Evolutionary conservation across 1,140 invertebrate genomes (phyloP).

Genomic region (Caenorhabditis inopinata): DNA sequence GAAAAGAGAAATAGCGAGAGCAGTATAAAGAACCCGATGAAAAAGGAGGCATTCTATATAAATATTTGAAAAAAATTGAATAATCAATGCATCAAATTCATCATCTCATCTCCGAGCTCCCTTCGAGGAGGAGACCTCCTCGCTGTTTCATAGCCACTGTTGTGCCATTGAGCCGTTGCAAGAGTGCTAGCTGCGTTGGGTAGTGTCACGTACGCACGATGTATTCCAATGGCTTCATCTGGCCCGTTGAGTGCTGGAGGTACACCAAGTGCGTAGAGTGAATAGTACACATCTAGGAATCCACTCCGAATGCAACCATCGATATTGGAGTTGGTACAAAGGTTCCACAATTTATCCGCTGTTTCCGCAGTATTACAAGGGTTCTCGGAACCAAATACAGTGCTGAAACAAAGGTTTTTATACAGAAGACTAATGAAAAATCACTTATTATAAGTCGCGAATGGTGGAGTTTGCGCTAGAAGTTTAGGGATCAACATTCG

Average conservation of each 20-base stretch:
- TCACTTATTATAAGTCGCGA: conserved; percentile 33
- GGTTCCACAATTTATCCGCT: conserved; percentile 28
- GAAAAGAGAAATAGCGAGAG: too few relatives aligned
- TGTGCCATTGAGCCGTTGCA: not conserved
- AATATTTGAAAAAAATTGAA: not conserved
- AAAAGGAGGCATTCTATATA: not conserved
- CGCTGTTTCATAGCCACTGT: not conserved
- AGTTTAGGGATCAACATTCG: conserved; percentile 11
- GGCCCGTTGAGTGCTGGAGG: not conserved
- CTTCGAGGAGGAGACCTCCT: not conserved
- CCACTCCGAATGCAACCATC: not conserved
- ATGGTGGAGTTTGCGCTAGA: conserved; percentile 25
- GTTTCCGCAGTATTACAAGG: conserved; percentile 2
- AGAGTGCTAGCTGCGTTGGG: not conserved
- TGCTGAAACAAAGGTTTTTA: too few relatives aligned
- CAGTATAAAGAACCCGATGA: too few relatives aligned
- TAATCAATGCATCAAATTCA: not conserved
- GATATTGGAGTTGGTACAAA: not conserved
- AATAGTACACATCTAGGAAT: conserved; percentile 36
- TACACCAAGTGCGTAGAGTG: conserved; percentile 23
- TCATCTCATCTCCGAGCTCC: not conserved
- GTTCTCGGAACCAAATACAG: not conserved
- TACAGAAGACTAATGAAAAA: too few relatives aligned
- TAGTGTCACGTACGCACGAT: not conserved
- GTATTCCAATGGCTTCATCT: not conserved